These are phyloP conservation scores for Lacanobia wlatinum DNA, from an alignment of 2,888 invertebrate species.

Conservation along the genomic window DNA sequence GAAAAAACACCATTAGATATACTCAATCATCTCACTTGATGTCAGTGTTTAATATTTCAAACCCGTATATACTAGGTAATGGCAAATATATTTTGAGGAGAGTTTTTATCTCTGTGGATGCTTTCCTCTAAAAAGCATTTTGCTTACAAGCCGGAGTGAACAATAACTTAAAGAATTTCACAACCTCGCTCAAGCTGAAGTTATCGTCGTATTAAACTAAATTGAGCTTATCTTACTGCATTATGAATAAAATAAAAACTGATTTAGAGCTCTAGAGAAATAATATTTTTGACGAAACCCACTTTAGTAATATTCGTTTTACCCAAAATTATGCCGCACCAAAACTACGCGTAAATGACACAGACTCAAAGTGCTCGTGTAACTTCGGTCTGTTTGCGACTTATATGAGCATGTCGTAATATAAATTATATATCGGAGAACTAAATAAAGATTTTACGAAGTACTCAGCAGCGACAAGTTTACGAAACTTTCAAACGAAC, in stretches of 20 bases:
- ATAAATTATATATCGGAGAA: slow-evolving; percentile 22
- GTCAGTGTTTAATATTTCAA: slow-evolving; percentile 21
- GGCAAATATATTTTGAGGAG: neutral
- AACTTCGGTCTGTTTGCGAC: slow-evolving; percentile 21
- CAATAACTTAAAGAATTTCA: slow-evolving; percentile 13
- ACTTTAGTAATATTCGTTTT: neutral
- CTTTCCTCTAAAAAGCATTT: slow-evolving; percentile 19
- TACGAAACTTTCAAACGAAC: slow-evolving; percentile 52
- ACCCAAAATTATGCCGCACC: neutral
- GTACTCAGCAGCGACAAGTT: slow-evolving; percentile 39
- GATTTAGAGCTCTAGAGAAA: neutral
- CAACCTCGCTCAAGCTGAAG: slow-evolving; percentile 13
- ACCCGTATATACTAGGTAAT: neutral
- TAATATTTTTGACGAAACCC: neutral
- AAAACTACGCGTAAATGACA: slow-evolving; percentile 5
- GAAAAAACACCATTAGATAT: slow-evolving; percentile 2
- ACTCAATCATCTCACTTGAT: slow-evolving; percentile 11
- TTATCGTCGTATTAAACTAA: slow-evolving; percentile 36
- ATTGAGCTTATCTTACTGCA: slow-evolving; percentile 19
- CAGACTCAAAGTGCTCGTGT: slow-evolving; percentile 9
- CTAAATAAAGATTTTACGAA: slow-evolving; percentile 31
- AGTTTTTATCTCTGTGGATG: neutral
- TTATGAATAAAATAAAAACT: slow-evolving; percentile 20
- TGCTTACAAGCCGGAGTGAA: slow-evolving; percentile 27
- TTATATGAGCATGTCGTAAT: neutral